Evolutionary conservation across 2,888 invertebrate genomes (phyloP).

Genomic region (Drosophila anomelani): DNA sequence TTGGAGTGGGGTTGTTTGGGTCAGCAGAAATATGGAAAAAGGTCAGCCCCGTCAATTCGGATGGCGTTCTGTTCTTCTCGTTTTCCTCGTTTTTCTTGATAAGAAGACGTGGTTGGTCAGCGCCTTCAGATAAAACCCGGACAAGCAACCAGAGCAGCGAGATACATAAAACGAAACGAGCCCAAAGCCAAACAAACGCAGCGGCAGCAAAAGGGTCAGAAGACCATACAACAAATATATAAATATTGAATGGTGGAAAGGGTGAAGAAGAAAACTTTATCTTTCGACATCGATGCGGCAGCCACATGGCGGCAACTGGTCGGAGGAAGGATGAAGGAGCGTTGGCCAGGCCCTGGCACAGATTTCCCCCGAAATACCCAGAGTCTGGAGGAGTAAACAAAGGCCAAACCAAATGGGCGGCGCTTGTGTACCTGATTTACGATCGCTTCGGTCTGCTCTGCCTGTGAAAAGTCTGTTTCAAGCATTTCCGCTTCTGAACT

Average conservation of each 20-base stretch:
- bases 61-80: conserved; percentile 26
- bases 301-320: conserved; percentile 47
- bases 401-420: conserved; percentile 50
- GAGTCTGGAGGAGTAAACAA: conserved; percentile 39
- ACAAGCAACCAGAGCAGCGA: conserved; percentile 21
- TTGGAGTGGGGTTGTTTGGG: conserved; percentile 47
- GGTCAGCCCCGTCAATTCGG: conserved; percentile 66
- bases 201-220: conserved; percentile 59
- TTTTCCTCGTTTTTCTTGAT: conserved; percentile 50
- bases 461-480: conserved; percentile 48
- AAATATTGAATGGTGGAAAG: conserved; percentile 27
- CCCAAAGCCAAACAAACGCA: conserved; percentile 31
- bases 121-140: conserved; percentile 41
- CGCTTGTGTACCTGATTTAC: conserved; percentile 74
- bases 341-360: conserved; percentile 33
- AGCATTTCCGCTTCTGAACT: conserved; percentile 62
- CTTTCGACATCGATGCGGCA: conserved; percentile 32
- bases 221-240: conserved; percentile 11
- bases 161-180: conserved; percentile 27
- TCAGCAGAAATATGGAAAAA: conserved; percentile 71
- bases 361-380: conserved; percentile 12
- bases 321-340: conserved; percentile 33
- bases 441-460: conserved; percentile 32
- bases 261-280: conserved; percentile 39
- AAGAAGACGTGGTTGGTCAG: conserved; percentile 46